Base-by-base conservation (phyloP, 2,797 vertebrate species). In the Ctenosaura bakeri region DNA sequence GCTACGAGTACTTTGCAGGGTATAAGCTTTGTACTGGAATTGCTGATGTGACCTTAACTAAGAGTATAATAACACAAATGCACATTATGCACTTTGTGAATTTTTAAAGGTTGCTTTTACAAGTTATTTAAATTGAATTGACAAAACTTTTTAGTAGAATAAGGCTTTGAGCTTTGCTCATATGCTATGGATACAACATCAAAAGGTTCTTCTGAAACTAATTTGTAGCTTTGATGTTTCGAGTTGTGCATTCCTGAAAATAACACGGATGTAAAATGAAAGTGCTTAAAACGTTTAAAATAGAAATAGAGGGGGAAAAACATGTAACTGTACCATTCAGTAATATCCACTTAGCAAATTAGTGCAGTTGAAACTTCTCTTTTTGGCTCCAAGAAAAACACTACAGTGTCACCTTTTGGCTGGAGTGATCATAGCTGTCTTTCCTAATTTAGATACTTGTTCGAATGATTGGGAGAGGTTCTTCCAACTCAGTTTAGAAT, bases 141-240 rank as follows among this genome's bases (percentile, higher is more conserved):
- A 94, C 94, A 94, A 94, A 96, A 96, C 81, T 69, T 93, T 95
- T 95, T 96, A 91, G 83, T 92, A 87, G 86, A 88, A 94, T 94
- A 94, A 94, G 91, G 93, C 94, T 95, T 69, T 94, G 38, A 93
- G 96, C 89, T 95, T 94, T 95, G 50, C 91, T 94, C 84, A 85
- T 50, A 86, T 93, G 90, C 84, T 90, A 54, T 91, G 89, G 91
- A 90, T 95, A 92, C 93, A 95, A 95, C 91, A 96, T 96, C 94
- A 96, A 96, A 97, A 95, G 93, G 79, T 59, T 95, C 94, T 77
- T 93, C 93, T 95, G 95, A 96, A 96, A 95, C 92, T 64, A 94
- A 93, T 96, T 95, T 95, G 50, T 89, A 91, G 89, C 93, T 95
- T 96, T 96, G 95, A 89, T 97, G 92, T 96, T 96, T 93, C 93